phyloP scores from a whole-genome alignment of 2,113 vertebrate genomes.

The Pao palembangensis region DNA sequence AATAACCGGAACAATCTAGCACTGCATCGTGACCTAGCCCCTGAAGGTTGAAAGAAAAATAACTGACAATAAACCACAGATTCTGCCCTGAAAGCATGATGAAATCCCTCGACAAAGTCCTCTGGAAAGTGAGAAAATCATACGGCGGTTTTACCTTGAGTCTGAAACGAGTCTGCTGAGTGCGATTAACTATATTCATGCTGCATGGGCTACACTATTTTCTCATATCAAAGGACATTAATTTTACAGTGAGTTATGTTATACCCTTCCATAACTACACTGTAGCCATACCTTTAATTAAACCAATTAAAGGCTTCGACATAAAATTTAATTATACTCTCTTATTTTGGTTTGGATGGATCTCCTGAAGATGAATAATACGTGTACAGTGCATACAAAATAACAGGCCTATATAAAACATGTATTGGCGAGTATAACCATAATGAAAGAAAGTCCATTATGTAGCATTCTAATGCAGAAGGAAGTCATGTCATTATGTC shows the following conservation, averaged over 20 bases:
- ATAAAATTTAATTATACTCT: too few species aligned
- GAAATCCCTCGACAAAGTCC: not conserved
- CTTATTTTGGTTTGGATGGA: too few species aligned
- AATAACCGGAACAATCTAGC: not conserved
- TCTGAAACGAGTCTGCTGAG: constrained; percentile 31
- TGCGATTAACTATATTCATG: constrained; percentile 22
- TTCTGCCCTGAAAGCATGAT: not conserved
- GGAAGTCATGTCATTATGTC: not conserved
- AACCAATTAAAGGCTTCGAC: too few species aligned
- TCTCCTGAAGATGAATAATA: too few species aligned
- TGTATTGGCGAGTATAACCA: too few species aligned
- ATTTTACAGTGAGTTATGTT: too few species aligned
- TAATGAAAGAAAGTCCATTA: too few species aligned
- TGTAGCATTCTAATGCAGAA: too few species aligned
- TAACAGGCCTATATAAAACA: too few species aligned
- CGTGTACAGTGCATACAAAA: too few species aligned
- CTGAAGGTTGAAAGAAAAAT: not conserved
- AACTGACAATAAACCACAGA: not conserved
- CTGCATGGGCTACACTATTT: constrained; percentile 34
- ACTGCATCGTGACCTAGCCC: not conserved
- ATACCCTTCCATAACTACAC: too few species aligned
- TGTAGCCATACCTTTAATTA: too few species aligned
- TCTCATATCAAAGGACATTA: not conserved
- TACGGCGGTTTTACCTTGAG: constrained; percentile 42
- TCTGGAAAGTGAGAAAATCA: constrained; percentile 2